Evolutionary conservation across 2,113 vertebrate genomes (phyloP).

Genomic region (Corythornis cristatus): DNA sequence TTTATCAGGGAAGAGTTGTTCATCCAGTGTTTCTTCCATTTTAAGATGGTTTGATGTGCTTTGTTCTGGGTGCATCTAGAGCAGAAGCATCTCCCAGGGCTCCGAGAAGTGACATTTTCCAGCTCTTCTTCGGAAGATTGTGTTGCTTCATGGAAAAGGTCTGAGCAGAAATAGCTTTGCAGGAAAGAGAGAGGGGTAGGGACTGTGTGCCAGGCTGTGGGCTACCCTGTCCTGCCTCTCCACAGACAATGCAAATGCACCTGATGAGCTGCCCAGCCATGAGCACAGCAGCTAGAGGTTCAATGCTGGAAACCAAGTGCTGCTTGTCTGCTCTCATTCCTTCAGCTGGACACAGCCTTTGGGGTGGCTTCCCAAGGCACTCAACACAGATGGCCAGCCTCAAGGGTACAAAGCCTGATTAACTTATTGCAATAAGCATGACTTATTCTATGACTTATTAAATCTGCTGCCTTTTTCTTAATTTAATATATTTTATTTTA

Average conservation of each 20-base stretch:
- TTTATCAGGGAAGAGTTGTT: background rate
- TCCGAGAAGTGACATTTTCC: background rate
- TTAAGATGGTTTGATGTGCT: background rate
- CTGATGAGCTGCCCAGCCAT: accelerated
- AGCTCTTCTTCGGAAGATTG: background rate
- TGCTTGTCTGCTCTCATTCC: background rate
- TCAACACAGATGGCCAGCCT: background rate
- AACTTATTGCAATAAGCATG: background rate
- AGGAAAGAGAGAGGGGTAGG: background rate
- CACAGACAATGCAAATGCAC: accelerated
- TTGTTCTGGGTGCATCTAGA: background rate
- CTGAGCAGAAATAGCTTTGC: background rate
- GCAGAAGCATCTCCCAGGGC: background rate
- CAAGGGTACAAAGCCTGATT: background rate
- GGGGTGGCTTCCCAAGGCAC: background rate
- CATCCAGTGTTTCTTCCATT: background rate
- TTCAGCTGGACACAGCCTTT: background rate
- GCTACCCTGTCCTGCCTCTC: background rate
- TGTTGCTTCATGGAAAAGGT: background rate
- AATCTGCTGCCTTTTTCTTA: background rate
- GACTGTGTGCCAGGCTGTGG: background rate
- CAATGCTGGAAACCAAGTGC: background rate
- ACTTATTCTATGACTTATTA: no score
- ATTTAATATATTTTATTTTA: background rate
- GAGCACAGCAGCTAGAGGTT: background rate